These are phyloP conservation scores for Diarsia mendica DNA, from an alignment of 2,888 invertebrate species.

Conservation along the genomic window DNA sequence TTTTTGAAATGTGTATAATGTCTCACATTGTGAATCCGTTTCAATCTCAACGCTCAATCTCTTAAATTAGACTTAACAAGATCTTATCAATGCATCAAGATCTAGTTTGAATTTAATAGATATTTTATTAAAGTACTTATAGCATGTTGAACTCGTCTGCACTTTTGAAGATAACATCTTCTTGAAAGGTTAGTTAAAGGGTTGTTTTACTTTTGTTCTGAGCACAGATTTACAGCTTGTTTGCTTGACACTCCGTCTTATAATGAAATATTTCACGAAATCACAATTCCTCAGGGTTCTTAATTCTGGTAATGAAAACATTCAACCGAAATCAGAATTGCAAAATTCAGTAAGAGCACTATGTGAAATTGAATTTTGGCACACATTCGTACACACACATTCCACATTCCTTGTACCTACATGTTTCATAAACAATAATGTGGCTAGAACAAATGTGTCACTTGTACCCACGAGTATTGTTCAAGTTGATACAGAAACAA, in stretches of 20 bases:
- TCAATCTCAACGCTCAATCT: conserved; percentile 7
- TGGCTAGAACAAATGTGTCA: conserved; percentile 40
- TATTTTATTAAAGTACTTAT: conserved; percentile 10
- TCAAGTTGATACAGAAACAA: conserved; percentile 41
- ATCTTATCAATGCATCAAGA: conserved; percentile 19
- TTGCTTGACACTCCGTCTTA: not conserved
- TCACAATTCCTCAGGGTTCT: not conserved
- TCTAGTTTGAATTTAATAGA: conserved; percentile 21
- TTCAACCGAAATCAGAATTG: not conserved
- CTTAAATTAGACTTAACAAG: conserved; percentile 12
- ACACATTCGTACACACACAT: conserved; percentile 15
- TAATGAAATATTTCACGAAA: not conserved
- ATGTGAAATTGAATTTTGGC: conserved; percentile 13
- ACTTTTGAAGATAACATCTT: conserved; percentile 22
- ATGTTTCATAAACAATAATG: conserved; percentile 39
- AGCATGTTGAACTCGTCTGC: conserved; percentile 24
- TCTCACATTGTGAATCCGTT: conserved; percentile 1
- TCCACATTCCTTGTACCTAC: conserved; percentile 4
- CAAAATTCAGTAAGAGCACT: conserved; percentile 7
- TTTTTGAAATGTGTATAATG: not conserved
- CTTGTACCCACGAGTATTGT: conserved; percentile 56
- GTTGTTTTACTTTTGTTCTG: conserved; percentile 13
- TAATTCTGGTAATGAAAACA: not conserved
- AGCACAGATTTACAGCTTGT: not conserved
- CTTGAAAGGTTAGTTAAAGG: conserved; percentile 3